These are phyloP conservation scores for Nipponacmea schrenckii DNA, from an alignment of 2,888 invertebrate genomes.

Conservation along the genomic window DNA sequence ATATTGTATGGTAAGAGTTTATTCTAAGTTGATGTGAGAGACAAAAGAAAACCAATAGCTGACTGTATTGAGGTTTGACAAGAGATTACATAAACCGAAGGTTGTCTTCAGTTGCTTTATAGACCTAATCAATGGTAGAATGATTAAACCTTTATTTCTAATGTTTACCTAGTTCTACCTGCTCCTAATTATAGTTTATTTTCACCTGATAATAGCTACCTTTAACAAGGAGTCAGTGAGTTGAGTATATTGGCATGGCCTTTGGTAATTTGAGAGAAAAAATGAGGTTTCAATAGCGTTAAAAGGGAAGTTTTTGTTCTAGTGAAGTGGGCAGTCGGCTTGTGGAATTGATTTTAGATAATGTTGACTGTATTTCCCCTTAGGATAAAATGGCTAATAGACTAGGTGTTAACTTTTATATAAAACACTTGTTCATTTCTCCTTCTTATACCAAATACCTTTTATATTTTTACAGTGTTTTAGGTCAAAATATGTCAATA, in stretches of 20 bases:
- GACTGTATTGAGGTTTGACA: background rate
- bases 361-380: slow-evolving; percentile 1
- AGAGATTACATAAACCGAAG: slow-evolving; percentile 6
- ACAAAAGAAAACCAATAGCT: slow-evolving; percentile 5
- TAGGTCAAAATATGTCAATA: slow-evolving; percentile 5
- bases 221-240: no score
- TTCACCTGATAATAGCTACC: no score
- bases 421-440: background rate
- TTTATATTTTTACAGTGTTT: slow-evolving; percentile 1
- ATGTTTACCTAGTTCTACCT: no score
- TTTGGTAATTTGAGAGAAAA: background rate
- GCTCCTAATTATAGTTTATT: no score
- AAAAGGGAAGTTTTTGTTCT: background rate
- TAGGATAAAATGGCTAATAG: background rate
- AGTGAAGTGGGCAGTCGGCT: background rate
- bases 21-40: background rate
- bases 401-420: slow-evolving; percentile 5
- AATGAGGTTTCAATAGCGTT: background rate
- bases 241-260: background rate
- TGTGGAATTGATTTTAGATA: slow-evolving; percentile 7
- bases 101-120: background rate
- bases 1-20: slow-evolving; percentile 2
- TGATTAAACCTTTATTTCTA: background rate
- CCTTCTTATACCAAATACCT: slow-evolving; percentile 3
- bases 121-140: background rate